Evolutionary conservation across 2,888 invertebrate genomes (phyloP), one percentile per base, ranked within the genome.

Genomic region (Mimas tiliae): DNA sequence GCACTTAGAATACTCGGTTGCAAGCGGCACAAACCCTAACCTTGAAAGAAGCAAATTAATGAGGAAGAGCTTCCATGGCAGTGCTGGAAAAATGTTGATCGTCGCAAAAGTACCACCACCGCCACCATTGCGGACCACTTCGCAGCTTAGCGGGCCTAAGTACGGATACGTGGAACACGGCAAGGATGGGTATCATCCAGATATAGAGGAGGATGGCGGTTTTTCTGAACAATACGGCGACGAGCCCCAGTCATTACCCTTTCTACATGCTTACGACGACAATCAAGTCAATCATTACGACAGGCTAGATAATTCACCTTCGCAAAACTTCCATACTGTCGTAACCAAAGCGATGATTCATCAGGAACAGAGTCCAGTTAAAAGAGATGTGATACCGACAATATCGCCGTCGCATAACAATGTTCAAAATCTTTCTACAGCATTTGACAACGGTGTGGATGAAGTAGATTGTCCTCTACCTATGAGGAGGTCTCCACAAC

Each of bases 1-100:
- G 0, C 97, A 98, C 85, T 93, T 98, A 68, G 98, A 98, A 78
- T 97, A 96, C 79, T 94, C 95, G 27, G 95, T 94, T 45, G 94
- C 95, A 16, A 93, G 91, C 68, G 95, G 94, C 45, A 95, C 96
- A 42, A 97, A 97, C 87, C 97, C 97, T 0, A 97, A 97, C 84
- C 94, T 98, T 65, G 97, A 98, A 83, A 95, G 97, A 70, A 97
- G 97, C 86, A 97, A 97, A 80, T 91, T 98, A 68, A 98, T 98
- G 97, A 94, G 97, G 75, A 98, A 98, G 83, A 97, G 97, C 85
- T 97, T 97, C 85, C 97, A 97, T 80, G 97, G 97, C 52, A 97
- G 97, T 81, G 96, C 96, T 38, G 97, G 97, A 0, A 96, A 97
- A 82, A 96, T 97, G 77, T 86, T 97, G 70, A 97, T 97, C 16